Conservation (phyloP, 37 sponge, comb jelly and placozoan species). For the Hexactinellida sp. region DNA sequence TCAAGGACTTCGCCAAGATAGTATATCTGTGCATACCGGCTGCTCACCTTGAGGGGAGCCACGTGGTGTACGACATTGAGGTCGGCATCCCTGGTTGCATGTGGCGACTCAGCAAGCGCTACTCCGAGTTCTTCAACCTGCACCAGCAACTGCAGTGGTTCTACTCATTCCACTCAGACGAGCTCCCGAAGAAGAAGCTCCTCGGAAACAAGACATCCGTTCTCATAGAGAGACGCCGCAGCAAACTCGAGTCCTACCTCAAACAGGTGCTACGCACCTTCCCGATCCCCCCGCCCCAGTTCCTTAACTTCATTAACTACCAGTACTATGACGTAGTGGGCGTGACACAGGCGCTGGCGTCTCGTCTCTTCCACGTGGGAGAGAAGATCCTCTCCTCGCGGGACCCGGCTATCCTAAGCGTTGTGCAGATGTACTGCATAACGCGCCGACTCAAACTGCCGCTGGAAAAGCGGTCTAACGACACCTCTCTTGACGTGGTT, state of each 20-base stretch:
- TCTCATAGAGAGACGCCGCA: constrained; percentile 16
- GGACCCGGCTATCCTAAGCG: constrained; percentile 9
- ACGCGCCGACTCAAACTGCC: constrained; percentile 9
- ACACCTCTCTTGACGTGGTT: constrained; percentile 34
- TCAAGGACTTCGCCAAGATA: neutral
- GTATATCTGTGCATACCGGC: neutral
- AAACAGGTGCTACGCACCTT: constrained; percentile 26
- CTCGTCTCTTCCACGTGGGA: neutral
- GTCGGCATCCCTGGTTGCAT: neutral
- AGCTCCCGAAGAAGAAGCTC: constrained; percentile 34
- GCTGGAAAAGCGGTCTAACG: constrained; percentile 6
- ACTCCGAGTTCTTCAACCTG: constrained; percentile 10
- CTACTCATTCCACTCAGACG: constrained; percentile 18
- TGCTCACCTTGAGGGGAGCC: neutral
- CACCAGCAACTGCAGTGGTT: constrained; percentile 25
- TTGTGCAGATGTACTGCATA: constrained; percentile 19
- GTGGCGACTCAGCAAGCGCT: neutral
- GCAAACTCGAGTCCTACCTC: constrained; percentile 33
- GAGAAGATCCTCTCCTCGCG: neutral
- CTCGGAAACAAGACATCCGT: neutral
- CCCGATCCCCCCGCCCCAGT: constrained; percentile 32
- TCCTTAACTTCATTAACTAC: constrained; percentile 54
- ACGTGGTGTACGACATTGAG: neutral
- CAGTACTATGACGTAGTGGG: constrained; percentile 26
- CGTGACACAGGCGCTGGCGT: constrained; percentile 1